These are phyloP conservation scores for Aporophyla nigra DNA, from an alignment of 2,888 invertebrate genomes.

Conservation along the genomic window DNA sequence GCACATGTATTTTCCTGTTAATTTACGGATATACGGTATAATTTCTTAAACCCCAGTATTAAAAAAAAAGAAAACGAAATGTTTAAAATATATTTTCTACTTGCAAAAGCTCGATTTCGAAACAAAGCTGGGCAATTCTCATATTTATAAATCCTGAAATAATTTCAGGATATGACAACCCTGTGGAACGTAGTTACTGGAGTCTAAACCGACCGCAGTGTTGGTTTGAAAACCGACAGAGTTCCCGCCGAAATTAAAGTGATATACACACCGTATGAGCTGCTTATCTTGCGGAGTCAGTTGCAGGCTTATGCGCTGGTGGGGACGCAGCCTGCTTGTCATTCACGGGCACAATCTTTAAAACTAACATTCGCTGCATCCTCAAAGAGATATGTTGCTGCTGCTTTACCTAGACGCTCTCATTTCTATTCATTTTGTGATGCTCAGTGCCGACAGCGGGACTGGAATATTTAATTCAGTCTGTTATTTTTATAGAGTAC, in stretches of 20 bases:
- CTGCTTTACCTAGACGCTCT: constrained; percentile 24
- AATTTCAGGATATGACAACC: background rate
- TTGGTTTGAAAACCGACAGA: constrained; percentile 37
- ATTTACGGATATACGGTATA: too few species aligned
- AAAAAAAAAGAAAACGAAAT: too few species aligned
- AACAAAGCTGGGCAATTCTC: background rate
- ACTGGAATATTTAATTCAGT: constrained; percentile 42
- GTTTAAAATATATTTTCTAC: background rate
- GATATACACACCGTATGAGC: constrained; percentile 44
- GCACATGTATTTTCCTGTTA: background rate
- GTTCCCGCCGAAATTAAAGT: constrained; percentile 49
- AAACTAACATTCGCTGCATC: constrained; percentile 41
- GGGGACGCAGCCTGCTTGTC: constrained; percentile 26
- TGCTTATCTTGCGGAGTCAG: constrained; percentile 54
- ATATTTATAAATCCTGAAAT: background rate
- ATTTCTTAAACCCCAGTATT: background rate
- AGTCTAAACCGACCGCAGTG: constrained; percentile 15
- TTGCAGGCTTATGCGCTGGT: constrained; percentile 39
- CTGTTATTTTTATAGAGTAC: constrained; percentile 20
- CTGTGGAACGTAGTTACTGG: background rate
- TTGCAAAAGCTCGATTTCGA: background rate
- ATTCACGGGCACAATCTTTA: constrained; percentile 48
- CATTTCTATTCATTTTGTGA: constrained; percentile 50
- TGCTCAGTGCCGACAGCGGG: constrained; percentile 25
- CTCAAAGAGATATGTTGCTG: constrained; percentile 21